Conservation (phyloP, 2,888 invertebrate species). For the Drosophila kokeensis region DNA sequence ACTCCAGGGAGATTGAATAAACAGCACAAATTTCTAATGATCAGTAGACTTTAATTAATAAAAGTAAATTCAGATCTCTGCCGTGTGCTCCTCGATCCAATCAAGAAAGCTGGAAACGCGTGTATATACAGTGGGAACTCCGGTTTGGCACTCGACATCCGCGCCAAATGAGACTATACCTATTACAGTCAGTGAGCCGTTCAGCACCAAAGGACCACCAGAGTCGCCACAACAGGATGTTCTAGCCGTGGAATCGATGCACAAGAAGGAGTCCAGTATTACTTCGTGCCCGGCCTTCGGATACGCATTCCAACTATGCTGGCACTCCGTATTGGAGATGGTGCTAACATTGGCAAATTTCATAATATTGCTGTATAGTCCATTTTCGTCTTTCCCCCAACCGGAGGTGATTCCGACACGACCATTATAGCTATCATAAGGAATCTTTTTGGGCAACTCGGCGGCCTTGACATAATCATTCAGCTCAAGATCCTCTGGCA, state of each 20-base stretch:
- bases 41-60: background rate
- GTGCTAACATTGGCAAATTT: conserved; percentile 39
- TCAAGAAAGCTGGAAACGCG: conserved; percentile 47
- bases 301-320: conserved; percentile 40
- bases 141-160: conserved; percentile 28
- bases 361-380: conserved; percentile 9
- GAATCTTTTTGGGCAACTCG: conserved; percentile 26
- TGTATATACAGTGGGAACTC: conserved; percentile 49
- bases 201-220: conserved; percentile 58
- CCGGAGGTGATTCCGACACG: conserved; percentile 43
- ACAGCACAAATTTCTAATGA: too few relatives aligned
- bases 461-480: conserved; percentile 25
- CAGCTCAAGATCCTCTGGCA: conserved; percentile 31
- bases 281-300: conserved; percentile 19
- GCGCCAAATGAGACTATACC: conserved; percentile 65
- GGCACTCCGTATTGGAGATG: conserved; percentile 50
- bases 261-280: conserved; percentile 40
- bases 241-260: conserved; percentile 40
- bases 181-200: conserved; percentile 44
- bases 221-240: conserved; percentile 62
- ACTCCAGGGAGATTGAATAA: too few relatives aligned
- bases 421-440: background rate
- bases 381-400: conserved; percentile 50
- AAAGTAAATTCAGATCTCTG: background rate
- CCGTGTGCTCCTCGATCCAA: conserved; percentile 52